Conservation (phyloP, 2,797 vertebrate species). For the Spinus pinus region DNA sequence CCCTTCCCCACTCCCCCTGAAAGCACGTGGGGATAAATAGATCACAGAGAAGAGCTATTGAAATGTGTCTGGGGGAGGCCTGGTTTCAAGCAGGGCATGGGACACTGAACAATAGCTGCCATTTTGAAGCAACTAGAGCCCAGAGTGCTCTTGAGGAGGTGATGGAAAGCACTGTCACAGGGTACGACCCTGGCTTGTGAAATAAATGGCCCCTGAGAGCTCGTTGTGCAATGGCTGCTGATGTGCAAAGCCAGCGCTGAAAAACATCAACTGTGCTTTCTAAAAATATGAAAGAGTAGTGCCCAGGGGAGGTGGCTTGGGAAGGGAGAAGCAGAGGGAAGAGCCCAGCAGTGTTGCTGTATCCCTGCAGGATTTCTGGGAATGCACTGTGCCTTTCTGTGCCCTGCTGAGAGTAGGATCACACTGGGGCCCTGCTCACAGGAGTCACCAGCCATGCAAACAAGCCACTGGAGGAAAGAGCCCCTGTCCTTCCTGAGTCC, state of each 20-base stretch:
- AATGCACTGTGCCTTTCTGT: rapidly evolving
- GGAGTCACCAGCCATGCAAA: not conserved
- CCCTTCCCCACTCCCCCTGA: not conserved
- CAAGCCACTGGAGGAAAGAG: not conserved
- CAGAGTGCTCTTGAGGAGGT: not conserved
- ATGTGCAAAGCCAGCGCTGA: not conserved
- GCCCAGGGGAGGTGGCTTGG: not conserved
- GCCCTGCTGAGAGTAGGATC: not conserved
- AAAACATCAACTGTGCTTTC: not conserved
- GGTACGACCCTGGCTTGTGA: not conserved
- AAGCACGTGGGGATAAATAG: not conserved
- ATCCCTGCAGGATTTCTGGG: not conserved
- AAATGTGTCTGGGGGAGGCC: not conserved
- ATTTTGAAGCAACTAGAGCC: not conserved
- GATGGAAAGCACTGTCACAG: not conserved
- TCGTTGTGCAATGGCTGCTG: slow-evolving; percentile 14
- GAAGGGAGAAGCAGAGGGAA: not conserved
- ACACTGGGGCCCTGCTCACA: rapidly evolving
- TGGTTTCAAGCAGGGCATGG: not conserved
- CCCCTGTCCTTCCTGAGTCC: not conserved
- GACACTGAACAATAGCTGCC: not conserved
- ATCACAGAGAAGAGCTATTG: not conserved
- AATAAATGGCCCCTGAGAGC: not conserved
- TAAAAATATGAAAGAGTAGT: not conserved
- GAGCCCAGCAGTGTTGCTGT: rapidly evolving